Evolutionary conservation across 2,797 vertebrate species (phyloP), one percentile per base, ranked within the genome.

Genomic region (Gymnothorax reevesii): DNA sequence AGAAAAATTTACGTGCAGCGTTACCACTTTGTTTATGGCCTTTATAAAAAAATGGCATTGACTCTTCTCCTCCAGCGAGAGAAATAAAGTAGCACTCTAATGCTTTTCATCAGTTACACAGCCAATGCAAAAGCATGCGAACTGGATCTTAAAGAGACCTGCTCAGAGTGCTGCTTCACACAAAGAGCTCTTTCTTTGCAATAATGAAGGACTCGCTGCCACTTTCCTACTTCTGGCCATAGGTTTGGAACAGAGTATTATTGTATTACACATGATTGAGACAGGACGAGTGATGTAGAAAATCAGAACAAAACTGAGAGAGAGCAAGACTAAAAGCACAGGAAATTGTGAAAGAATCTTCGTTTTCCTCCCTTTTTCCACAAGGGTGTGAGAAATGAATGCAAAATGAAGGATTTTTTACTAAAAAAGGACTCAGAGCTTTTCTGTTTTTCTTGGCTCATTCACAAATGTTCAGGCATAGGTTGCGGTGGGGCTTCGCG

Each of bases 21-120:
- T 83, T 52, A 80, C 57, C 82, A 83, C 82, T 93, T 88, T 86
- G 91, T 85, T 89, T 90, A 87, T 89, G 91, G 91, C 89, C 89
- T 87, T 42, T 42, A 42, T 42, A 86, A 85, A 89, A 88, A n/a
- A 90, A 90, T 84, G 73, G 82, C 87, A 89, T 90, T 80, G 88
- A 86, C 89, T n/a, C 0, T 64, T 71, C 80, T 87, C 84, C 84
- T 69, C 85, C 86, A 84, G 83, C 84, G 86, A 88, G 42, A 82
- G 88, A 88, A 88, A 82, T 75, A 89, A 86, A 87, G 73, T 27
- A 8, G 4, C 55, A 91, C 91, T 82, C 86, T 73, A 90, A 92
- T 89, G 88, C 85, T 82, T 90, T 88, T 89, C 86, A 90, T 89
- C 87, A 87, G 88, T 91, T 87, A 91, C 90, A 91, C 86, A 20